Base-by-base conservation (phyloP, 2,888 invertebrate species). In the Itoplectis maculator region DNA sequence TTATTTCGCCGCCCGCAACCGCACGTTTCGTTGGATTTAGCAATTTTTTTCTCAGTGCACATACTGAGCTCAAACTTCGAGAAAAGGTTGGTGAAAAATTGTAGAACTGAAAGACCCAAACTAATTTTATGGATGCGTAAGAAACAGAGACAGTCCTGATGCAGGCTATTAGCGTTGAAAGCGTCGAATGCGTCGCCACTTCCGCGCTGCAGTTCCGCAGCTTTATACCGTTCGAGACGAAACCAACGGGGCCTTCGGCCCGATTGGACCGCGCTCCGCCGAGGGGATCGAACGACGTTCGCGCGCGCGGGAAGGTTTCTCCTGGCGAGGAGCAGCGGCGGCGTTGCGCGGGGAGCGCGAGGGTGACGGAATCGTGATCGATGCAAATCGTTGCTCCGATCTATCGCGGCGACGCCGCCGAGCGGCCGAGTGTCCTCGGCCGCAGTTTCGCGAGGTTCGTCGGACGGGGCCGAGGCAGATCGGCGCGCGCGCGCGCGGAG, bases 281-380 rank as follows among this genome's bases (percentile, higher is more conserved):
- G 70, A 42, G 54, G 56, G 56, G 56, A 56, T 18, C 42, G 56
- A 15, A 56, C 20, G 42, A 56, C 42, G 56, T 56, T n/a, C n/a
- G n/a, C n/a, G n/a, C 29, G 13, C 29, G 42, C 70, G 35, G 37
- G 56, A 59, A 59, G 56, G 70, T 72, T 42, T 56, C 40, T 35
- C 40, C 29, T 20, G 18, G 23, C 45, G 66, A 15, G 59, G n/a
- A 69, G 69, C 4, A 61, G 18, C 18, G 42, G 47, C 68, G 59
- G n/a, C n/a, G n/a, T n/a, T n/a, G n/a, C n/a, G n/a, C 35, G 66
- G 45, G 35, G 66, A 37, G 68, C 40, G 59, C 47, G 61, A 37
- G 65, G 45, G 56, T 89, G 90, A 89, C 86, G 89, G 87, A 90
- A 91, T 91, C 91, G 90, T 91, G 91, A 91, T 91, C 90, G 91